Evolutionary conservation across 2,888 invertebrate species (phyloP).

Genomic region (Listrodromus nycthemerus): DNA sequence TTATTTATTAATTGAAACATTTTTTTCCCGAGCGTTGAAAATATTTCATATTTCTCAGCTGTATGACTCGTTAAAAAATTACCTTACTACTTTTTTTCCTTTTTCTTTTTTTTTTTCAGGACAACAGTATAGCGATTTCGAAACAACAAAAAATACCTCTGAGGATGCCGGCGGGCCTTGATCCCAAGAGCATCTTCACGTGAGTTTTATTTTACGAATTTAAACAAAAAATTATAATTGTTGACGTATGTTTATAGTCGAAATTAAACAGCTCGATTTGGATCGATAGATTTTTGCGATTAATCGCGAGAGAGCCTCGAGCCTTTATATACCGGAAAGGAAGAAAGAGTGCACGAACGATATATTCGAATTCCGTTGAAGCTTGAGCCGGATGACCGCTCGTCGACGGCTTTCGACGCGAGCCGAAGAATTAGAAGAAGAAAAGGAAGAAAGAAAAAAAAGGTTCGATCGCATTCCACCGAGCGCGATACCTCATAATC

Average conservation of each 20-base stretch:
- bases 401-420: constrained; percentile 19
- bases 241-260: neutral
- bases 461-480: constrained; percentile 66
- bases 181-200: constrained; percentile 89
- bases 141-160: constrained; percentile 84
- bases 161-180: constrained; percentile 83
- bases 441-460: constrained; percentile 58
- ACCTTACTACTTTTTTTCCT: neutral
- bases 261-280: neutral
- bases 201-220: constrained; percentile 85
- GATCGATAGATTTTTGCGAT: constrained; percentile 7
- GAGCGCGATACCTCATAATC: constrained; percentile 66
- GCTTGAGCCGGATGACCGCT: constrained; percentile 13
- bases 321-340: constrained; percentile 29
- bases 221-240: constrained; percentile 14
- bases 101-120: constrained; percentile 73
- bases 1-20: no score
- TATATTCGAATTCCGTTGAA: constrained; percentile 53
- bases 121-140: constrained; percentile 83
- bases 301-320: constrained; percentile 19
- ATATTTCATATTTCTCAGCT: neutral
- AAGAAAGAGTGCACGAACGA: constrained; percentile 29
- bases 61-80: neutral
- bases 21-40: no score
- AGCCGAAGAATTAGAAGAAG: constrained; percentile 22